phyloP scores from a whole-genome alignment of 2,113 vertebrate genomes.

The Leptodactylus fuscus region DNA sequence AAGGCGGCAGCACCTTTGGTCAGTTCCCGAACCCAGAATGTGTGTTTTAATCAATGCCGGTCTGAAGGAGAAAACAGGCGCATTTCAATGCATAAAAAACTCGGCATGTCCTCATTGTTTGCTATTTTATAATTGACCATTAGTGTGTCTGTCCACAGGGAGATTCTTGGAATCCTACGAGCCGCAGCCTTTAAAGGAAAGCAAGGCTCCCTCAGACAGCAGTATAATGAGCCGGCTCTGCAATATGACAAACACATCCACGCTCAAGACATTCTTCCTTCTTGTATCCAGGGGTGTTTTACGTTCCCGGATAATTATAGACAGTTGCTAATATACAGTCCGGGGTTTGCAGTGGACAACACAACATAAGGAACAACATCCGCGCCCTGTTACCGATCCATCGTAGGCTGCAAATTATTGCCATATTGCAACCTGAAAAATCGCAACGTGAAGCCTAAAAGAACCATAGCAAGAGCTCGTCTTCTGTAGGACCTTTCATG shows the following conservation, averaged over 20 bases:
- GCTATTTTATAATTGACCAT: constrained; percentile 14
- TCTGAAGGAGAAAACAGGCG: not conserved
- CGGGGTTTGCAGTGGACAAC: too few relatives aligned
- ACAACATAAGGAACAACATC: too few relatives aligned
- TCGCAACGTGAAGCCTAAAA: too few relatives aligned
- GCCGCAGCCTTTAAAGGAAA: not conserved
- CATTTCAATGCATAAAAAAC: constrained; percentile 12
- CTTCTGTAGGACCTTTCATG: too few relatives aligned
- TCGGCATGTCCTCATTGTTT: constrained; percentile 7
- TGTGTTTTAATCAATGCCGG: not conserved
- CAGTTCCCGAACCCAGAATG: not conserved
- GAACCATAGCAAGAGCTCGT: too few relatives aligned
- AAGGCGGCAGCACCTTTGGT: not conserved
- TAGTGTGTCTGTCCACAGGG: constrained; percentile 16
- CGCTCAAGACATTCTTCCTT: not conserved
- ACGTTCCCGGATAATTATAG: not conserved
- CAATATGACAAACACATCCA: not conserved
- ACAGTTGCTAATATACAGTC: too few relatives aligned
- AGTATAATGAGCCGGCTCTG: constrained; percentile 15
- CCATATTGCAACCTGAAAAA: too few relatives aligned
- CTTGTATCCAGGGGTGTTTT: not conserved
- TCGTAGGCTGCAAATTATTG: too few relatives aligned
- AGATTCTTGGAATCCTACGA: constrained; percentile 2
- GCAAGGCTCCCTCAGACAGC: not conserved
- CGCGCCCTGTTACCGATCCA: too few relatives aligned